phyloP scores from a whole-genome alignment of 2,888 invertebrate species.

The Smittia aterrima region DNA sequence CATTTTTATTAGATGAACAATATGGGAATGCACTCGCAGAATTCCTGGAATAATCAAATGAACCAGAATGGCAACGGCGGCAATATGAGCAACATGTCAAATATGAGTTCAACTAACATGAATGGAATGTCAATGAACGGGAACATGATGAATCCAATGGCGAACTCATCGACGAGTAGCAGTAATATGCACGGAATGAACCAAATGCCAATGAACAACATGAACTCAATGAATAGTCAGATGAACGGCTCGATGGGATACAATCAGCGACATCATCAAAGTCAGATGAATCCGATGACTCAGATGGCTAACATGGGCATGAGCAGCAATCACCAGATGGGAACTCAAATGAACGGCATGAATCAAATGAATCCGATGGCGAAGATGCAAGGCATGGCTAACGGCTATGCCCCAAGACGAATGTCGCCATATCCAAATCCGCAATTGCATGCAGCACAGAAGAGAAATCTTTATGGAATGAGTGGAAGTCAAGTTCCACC shows the following conservation, averaged over 20 bases:
- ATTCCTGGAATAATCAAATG: conserved; percentile 41
- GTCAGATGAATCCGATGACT: conserved; percentile 69
- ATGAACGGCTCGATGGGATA: conserved; percentile 50
- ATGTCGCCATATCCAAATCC: conserved; percentile 84
- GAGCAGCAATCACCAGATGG: conserved; percentile 59
- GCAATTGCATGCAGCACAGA: conserved; percentile 80
- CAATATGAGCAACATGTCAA: conserved; percentile 33
- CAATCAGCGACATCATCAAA: conserved; percentile 54
- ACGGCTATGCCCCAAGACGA: conserved; percentile 68
- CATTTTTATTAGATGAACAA: conserved; percentile 47
- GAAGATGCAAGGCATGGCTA: conserved; percentile 58
- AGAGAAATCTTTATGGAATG: conserved; percentile 56
- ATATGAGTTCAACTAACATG: conserved; percentile 45
- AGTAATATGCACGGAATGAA: conserved; percentile 61
- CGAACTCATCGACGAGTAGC: conserved; percentile 48
- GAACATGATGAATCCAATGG: conserved; percentile 48
- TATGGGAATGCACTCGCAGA: conserved; percentile 44
- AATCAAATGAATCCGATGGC: conserved; percentile 67
- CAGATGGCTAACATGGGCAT: conserved; percentile 74
- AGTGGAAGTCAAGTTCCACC: conserved; percentile 61
- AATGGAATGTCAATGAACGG: conserved; percentile 45
- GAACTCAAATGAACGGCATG: conserved; percentile 63
- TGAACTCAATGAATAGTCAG: conserved; percentile 47
- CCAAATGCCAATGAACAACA: conserved; percentile 57
- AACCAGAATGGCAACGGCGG: conserved; percentile 42